phyloP scores from a whole-genome alignment of 2,797 vertebrate genomes.

The Acomys russatus region DNA sequence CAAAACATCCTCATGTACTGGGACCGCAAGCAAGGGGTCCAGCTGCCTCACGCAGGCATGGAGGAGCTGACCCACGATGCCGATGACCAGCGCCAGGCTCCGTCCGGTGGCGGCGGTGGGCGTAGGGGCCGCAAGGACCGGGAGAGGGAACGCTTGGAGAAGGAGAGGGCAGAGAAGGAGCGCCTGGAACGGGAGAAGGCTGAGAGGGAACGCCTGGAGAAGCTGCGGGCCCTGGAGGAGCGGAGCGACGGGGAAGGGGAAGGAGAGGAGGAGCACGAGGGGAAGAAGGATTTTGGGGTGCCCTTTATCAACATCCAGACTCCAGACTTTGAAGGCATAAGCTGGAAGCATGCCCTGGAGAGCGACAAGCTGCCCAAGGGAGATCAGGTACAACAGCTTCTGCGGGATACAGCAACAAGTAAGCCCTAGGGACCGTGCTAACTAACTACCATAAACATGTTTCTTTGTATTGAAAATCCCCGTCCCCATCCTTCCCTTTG shows the following conservation, averaged over 20 bases:
- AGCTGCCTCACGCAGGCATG: slow-evolving; percentile 77
- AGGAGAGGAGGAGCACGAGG: slow-evolving; percentile 70
- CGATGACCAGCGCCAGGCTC: slow-evolving; percentile 87
- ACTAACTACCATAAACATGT: accelerated
- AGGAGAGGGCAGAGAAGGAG: slow-evolving; percentile 82
- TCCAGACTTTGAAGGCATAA: slow-evolving; percentile 76
- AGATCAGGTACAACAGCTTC: slow-evolving; percentile 55
- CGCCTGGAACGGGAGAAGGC: slow-evolving; percentile 85
- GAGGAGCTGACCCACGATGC: slow-evolving; percentile 83
- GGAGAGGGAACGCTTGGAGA: slow-evolving; percentile 84
- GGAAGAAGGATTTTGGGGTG: slow-evolving; percentile 83
- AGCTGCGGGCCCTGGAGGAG: slow-evolving; percentile 77
- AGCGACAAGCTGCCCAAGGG: slow-evolving; percentile 65
- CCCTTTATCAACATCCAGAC: slow-evolving; percentile 90
- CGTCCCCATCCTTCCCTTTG: too few species aligned
- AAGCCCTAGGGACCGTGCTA: not conserved
- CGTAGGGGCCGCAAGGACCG: slow-evolving; percentile 89
- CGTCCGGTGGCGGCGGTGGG: slow-evolving; percentile 4
- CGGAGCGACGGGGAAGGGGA: slow-evolving; percentile 68
- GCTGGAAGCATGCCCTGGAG: slow-evolving; percentile 86
- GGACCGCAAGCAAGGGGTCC: slow-evolving; percentile 90
- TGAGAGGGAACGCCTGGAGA: slow-evolving; percentile 74
- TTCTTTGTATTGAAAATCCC: not conserved
- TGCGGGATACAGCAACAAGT: accelerated
- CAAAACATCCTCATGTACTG: slow-evolving; percentile 89